These are phyloP conservation scores for Indicator indicator DNA, from an alignment of 2,113 vertebrate genomes.

Conservation along the genomic window DNA sequence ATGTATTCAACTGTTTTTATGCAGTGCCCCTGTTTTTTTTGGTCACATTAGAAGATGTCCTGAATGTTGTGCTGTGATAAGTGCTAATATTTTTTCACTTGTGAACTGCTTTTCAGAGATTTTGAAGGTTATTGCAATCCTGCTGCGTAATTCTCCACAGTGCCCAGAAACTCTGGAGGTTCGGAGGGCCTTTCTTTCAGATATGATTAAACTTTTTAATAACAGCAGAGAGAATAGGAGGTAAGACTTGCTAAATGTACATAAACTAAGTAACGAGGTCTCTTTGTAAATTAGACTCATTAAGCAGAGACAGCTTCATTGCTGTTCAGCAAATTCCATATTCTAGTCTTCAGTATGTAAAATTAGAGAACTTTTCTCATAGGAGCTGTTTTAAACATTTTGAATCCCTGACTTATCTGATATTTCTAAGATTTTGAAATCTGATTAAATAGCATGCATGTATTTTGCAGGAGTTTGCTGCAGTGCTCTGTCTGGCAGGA, in stretches of 20 bases:
- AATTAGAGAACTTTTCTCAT: background rate
- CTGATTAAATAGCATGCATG: background rate
- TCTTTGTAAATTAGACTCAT: background rate
- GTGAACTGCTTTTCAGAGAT: constrained; percentile 85
- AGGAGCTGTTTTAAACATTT: background rate
- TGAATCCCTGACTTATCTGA: background rate
- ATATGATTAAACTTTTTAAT: constrained; percentile 99
- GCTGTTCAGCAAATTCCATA: background rate
- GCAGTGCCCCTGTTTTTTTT: background rate
- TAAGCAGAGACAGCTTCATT: background rate
- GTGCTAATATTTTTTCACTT: constrained; percentile 40
- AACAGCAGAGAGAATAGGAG: constrained; percentile 97
- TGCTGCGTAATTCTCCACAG: constrained; percentile 87
- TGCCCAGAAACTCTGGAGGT: constrained; percentile 91
- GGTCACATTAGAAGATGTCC: background rate
- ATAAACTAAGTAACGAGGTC: background rate
- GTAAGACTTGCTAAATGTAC: constrained; percentile 69
- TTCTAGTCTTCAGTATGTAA: background rate
- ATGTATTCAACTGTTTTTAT: background rate
- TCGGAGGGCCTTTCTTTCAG: constrained; percentile 92
- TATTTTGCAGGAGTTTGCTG: constrained; percentile 88
- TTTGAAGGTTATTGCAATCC: constrained; percentile 92
- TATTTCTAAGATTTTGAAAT: background rate
- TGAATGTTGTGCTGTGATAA: background rate
- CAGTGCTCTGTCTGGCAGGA: constrained; percentile 99